Evolutionary conservation across 2,797 vertebrate genomes (phyloP).

Genomic region (Acipenser transmontanus): DNA sequence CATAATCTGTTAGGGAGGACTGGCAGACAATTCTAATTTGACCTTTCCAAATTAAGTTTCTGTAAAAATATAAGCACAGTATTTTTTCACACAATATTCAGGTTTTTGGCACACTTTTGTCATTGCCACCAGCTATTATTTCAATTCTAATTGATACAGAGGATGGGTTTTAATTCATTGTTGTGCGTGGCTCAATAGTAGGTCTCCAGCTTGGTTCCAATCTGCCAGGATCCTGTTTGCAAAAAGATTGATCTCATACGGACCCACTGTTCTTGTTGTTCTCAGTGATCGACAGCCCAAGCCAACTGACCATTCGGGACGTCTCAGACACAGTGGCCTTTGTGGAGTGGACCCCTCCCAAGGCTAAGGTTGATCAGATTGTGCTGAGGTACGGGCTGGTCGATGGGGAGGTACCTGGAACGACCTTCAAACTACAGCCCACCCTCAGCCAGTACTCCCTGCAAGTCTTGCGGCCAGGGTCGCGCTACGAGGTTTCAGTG

Average conservation of each 20-base stretch:
- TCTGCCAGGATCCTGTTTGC: neutral
- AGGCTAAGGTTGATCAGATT: slow-evolving; percentile 85
- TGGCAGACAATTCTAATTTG: too few relatives aligned
- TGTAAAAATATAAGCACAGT: too few relatives aligned
- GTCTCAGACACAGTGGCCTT: slow-evolving; percentile 92
- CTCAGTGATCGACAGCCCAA: slow-evolving; percentile 87
- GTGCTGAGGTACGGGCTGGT: slow-evolving; percentile 81
- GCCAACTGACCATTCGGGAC: slow-evolving; percentile 83
- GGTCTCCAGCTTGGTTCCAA: neutral
- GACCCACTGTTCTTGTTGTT: slow-evolving; percentile 5
- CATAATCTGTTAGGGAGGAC: too few relatives aligned
- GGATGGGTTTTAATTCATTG: too few relatives aligned
- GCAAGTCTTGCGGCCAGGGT: slow-evolving; percentile 83
- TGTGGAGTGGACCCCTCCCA: slow-evolving; percentile 87
- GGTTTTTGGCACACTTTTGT: too few relatives aligned
- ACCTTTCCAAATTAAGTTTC: too few relatives aligned
- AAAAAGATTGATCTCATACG: neutral
- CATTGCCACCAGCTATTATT: too few relatives aligned
- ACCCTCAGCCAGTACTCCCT: slow-evolving; percentile 91
- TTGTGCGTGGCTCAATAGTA: too few relatives aligned
- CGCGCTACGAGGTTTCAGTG: slow-evolving; percentile 75
- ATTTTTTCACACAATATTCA: too few relatives aligned
- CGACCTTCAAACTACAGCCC: slow-evolving; percentile 88
- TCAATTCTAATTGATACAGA: too few relatives aligned
- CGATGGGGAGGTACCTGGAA: slow-evolving; percentile 74